Conservation (phyloP, 2,888 invertebrate species). For the Drosophila testacea region DNA sequence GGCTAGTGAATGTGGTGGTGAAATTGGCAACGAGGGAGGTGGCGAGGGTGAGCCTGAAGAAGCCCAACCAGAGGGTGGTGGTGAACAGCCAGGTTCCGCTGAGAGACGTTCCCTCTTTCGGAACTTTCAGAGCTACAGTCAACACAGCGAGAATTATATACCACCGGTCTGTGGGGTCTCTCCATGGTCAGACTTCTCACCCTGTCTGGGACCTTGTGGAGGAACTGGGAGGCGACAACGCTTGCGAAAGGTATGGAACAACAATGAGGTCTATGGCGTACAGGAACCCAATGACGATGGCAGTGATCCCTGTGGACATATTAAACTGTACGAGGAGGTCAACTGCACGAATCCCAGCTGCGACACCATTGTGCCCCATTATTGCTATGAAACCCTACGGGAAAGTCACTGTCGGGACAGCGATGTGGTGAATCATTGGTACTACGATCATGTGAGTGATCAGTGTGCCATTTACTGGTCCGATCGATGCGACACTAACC, state of each 20-base stretch:
- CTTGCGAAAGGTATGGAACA: constrained; percentile 83
- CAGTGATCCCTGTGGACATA: constrained; percentile 82
- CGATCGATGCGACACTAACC: constrained; percentile 93
- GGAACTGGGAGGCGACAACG: constrained; percentile 88
- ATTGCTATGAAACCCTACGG: constrained; percentile 84
- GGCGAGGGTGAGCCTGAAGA: constrained; percentile 37
- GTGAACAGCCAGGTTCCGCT: constrained; percentile 53
- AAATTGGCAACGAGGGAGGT: constrained; percentile 64
- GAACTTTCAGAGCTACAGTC: constrained; percentile 79
- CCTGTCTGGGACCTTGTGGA: constrained; percentile 92
- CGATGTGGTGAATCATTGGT: constrained; percentile 92
- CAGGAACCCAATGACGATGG: constrained; percentile 68
- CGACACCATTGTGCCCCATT: constrained; percentile 77
- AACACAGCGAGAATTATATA: constrained; percentile 79
- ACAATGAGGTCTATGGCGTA: constrained; percentile 80
- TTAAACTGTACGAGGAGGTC: constrained; percentile 81
- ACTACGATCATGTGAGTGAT: constrained; percentile 90
- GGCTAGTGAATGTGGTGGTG: constrained; percentile 83
- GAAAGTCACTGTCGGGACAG: constrained; percentile 92
- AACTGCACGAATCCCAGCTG: constrained; percentile 82
- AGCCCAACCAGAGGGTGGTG: constrained; percentile 40
- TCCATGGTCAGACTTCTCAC: constrained; percentile 93
- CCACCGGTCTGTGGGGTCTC: constrained; percentile 88
- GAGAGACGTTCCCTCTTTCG: constrained; percentile 72
- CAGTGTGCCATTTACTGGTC: constrained; percentile 94